Base-by-base conservation (phyloP, 2,888 invertebrate species). In the Mesorhabditis spiculigera region DNA sequence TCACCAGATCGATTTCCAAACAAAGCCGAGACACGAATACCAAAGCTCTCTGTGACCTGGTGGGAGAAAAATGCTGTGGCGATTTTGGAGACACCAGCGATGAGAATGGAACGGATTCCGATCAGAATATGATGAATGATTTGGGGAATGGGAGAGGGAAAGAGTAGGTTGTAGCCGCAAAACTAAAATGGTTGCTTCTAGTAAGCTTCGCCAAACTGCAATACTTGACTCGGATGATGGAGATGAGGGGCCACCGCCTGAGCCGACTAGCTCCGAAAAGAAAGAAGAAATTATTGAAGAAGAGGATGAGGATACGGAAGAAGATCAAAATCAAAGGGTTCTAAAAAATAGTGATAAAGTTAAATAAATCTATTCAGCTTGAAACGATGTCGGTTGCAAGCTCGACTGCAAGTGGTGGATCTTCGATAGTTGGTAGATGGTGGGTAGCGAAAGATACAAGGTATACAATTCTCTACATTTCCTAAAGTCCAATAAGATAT, bases 31-130 rank as follows among this genome's bases (percentile, higher is more conserved):
- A 76, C 77, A 3, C 70, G 73, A 65, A 80, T 81, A 44, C 81
- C 81, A 45, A 81, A 82, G 70, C 73, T 81, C 45, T 77, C 78
- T 63, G 85, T 85, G 16, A 85, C 82, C 5, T 85, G 85, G 79
- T 82, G 83, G 74, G 85, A 85, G 70, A 81, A 78, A 68, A 84
- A 84, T 75, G 83, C 83, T 81, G 81, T 84, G 44, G 79, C 82
- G 28, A 78, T 85, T 42, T 84, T 67, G 85, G 85, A 5, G 85
- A 84, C 71, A 85, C 85, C 28, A 82, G 80, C 44, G 84, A 85
- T 68, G 85, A 83, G 61, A 78, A 81, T 69, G 78, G 76, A 41
- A 81, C 82, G 5, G 83, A 85, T 50, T 77, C 78, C 10, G 83
- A 83, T 50, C 78, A 81, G 65, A 68, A 68, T 10, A 64, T 77